Base-by-base conservation (phyloP, 2,888 invertebrate species). In the Seira sanloemensis region DNA sequence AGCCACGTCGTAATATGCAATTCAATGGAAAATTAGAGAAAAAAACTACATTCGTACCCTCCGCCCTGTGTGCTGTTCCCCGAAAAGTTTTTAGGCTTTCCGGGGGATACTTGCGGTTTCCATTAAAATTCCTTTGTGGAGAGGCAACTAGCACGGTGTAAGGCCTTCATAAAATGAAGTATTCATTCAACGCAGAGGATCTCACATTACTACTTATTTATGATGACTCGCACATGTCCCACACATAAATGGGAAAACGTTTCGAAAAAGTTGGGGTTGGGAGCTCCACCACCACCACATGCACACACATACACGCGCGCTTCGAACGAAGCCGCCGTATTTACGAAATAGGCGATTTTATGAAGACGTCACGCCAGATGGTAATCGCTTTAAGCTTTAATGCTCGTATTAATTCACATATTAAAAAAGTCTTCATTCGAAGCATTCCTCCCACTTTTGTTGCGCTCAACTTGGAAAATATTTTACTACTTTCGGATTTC, bases 231-330 rank as follows among this genome's bases (percentile, higher is more conserved):
- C 67, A 72, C 77, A 77, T 72, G 77, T 62, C 65, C 54, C 27
- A 72, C 65, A 83, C 71, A 78, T 78, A 69, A 82, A 82, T n/a
- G n/a, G 62, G 25, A 65, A 75, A 71, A 67, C 72, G 73, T 68
- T 78, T 58, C 37, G n/a, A n/a, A n/a, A n/a, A 37, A 37, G 4
- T 12, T 37, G 4, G 4, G 4, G 12, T 37, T 37, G 4, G 4
- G 4, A 37, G 4, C 37, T 37, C 4, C 37, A 12, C 5, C 37
- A 7, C 12, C 37, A 12, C 37, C 37, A 7, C 37, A 37, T 37
- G 37, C 37, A 37, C 37, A 37, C 37, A 12, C 37, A 4, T 37
- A 37, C 12, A 37, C 37, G 12, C 37, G 12, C 4, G 37, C n/a
- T n/a, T n/a, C n/a, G n/a, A n/a, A n/a, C n/a, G n/a, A n/a, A n/a